Percentiles rank a stretch among this genome's conserved stretches.
Conservation (phyloP, 2,797 vertebrate species). For the Scleropages formosus region DNA sequence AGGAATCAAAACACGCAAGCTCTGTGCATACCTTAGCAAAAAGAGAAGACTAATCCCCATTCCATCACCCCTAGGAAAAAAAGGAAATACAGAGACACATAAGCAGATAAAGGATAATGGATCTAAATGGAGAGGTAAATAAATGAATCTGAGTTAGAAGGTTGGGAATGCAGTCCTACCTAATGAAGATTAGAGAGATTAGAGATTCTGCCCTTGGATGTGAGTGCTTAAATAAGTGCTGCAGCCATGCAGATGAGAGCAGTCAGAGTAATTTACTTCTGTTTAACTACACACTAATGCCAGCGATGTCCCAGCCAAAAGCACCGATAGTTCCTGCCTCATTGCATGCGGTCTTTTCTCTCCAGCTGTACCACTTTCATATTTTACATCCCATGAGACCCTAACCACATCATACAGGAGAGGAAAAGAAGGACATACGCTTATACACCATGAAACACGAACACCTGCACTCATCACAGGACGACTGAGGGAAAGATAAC, state of each 20-base stretch:
- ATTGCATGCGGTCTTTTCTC: background rate
- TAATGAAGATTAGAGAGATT: conserved; percentile 16
- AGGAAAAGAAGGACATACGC: background rate
- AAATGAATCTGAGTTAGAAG: background rate
- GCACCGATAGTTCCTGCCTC: background rate
- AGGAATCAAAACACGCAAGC: background rate
- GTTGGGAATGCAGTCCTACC: background rate
- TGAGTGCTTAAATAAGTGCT: conserved; percentile 10
- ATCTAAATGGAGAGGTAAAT: background rate
- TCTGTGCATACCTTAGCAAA: too few relatives aligned
- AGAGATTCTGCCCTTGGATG: background rate
- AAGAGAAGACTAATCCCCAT: too few relatives aligned
- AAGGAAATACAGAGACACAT: background rate
- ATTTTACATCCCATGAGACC: conserved; percentile 6
- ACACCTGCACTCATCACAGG: conserved; percentile 17
- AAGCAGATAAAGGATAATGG: background rate
- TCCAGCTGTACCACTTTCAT: background rate
- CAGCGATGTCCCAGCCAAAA: conserved; percentile 5
- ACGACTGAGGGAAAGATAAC: background rate
- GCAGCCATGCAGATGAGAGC: conserved; percentile 21
- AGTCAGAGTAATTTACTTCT: conserved; percentile 28
- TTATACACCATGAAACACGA: background rate
- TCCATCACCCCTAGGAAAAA: background rate
- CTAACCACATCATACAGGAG: background rate
- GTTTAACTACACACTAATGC: conserved; percentile 23